phyloP scores from a whole-genome alignment of 2,888 invertebrate species.

The Podotricha telesiphe region DNA sequence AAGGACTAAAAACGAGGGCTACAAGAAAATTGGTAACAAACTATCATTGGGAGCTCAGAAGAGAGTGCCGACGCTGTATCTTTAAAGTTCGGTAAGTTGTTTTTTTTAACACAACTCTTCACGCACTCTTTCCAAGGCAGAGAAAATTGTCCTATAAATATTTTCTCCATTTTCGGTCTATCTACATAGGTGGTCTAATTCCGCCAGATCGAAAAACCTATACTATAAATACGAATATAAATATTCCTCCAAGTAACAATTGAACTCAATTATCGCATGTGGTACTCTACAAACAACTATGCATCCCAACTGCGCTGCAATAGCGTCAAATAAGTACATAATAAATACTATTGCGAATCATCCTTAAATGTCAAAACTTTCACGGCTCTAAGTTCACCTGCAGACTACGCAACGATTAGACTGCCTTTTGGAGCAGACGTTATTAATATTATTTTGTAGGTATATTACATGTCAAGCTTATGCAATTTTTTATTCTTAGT shows the following conservation, averaged over 20 bases:
- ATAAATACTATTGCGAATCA: slow-evolving; percentile 25
- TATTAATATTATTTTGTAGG: slow-evolving; percentile 1
- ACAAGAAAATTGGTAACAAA: slow-evolving; percentile 81
- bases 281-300: too few species aligned
- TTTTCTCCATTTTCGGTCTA: too few species aligned
- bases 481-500: too few species aligned
- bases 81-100: slow-evolving; percentile 71
- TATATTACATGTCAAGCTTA: too few species aligned
- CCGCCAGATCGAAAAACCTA: too few species aligned
- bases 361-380: slow-evolving; percentile 41
- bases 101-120: too few species aligned
- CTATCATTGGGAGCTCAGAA: slow-evolving; percentile 81
- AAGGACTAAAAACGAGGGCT: slow-evolving; percentile 79
- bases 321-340: neutral
- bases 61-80: slow-evolving; percentile 83
- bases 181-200: too few species aligned
- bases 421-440: slow-evolving; percentile 8
- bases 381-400: slow-evolving; percentile 32
- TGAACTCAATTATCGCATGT: too few species aligned
- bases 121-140: too few species aligned
- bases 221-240: too few species aligned
- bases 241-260: too few species aligned
- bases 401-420: slow-evolving; percentile 25
- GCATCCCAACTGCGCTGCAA: neutral
- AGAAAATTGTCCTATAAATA: too few species aligned